A percentile compares a stretch with the other conserved stretches of the same genome.
Conservation (phyloP, 2,888 invertebrate genomes). For the Pristionchus mayeri region DNA sequence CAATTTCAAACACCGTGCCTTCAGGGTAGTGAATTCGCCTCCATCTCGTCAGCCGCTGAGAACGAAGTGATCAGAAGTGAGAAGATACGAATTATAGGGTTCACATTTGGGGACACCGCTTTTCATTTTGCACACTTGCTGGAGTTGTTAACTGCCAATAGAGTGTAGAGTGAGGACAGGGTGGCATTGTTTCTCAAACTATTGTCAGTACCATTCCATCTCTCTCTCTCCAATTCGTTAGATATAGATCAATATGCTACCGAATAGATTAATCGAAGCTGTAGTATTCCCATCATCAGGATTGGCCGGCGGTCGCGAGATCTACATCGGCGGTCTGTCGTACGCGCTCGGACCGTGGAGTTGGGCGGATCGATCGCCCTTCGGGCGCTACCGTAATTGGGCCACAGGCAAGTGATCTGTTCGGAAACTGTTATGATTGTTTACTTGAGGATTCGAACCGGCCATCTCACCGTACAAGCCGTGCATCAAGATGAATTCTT, state of each 20-base stretch:
- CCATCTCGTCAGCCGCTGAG: neutral
- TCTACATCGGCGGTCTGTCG: conserved; percentile 10
- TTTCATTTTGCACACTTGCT: no score
- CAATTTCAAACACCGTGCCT: neutral
- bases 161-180: no score
- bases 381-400: neutral
- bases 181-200: no score
- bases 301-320: neutral
- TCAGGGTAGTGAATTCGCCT: neutral
- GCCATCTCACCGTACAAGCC: neutral
- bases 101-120: neutral
- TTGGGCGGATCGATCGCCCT: neutral
- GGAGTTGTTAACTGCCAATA: no score
- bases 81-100: neutral
- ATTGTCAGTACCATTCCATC: no score
- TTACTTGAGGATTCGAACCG: neutral
- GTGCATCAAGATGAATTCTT: conserved; percentile 8
- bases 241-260: neutral
- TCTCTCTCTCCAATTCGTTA: no score
- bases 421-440: neutral
- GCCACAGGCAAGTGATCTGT: neutral
- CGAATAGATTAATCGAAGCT: neutral
- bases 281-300: neutral
- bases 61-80: neutral
- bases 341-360: neutral